Evolutionary conservation across 2,888 invertebrate genomes (phyloP).

Genomic region (Parelbella ahira): DNA sequence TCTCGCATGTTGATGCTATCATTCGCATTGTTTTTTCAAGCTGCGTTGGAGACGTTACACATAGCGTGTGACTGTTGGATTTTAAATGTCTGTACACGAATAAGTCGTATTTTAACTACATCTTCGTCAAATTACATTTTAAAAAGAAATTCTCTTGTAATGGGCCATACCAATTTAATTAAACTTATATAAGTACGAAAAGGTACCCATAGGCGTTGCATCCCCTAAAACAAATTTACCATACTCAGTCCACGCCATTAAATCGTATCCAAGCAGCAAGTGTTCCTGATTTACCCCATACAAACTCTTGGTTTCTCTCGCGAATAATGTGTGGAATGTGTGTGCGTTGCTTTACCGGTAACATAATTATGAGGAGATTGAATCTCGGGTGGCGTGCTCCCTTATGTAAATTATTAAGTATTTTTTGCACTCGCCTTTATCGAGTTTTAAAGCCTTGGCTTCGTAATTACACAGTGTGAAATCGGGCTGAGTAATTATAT

Average conservation of each 20-base stretch:
- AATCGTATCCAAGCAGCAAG: no score
- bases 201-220: no score
- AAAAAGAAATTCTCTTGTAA: no score
- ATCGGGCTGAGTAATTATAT: slow-evolving; percentile 32
- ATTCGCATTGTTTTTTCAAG: slow-evolving; percentile 43
- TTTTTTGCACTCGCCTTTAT: slow-evolving; percentile 47
- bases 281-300: no score
- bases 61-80: no score
- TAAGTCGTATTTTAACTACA: no score
- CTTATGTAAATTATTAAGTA: slow-evolving; percentile 58
- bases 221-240: no score
- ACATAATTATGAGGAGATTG: slow-evolving; percentile 66
- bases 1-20: slow-evolving; percentile 66
- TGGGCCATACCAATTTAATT: no score
- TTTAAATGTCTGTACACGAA: no score
- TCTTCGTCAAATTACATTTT: no score
- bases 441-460: slow-evolving; percentile 52
- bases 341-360: slow-evolving; percentile 42
- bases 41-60: slow-evolving; percentile 20
- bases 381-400: slow-evolving; percentile 61
- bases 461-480: slow-evolving; percentile 53
- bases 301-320: background rate
- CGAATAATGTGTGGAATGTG: slow-evolving; percentile 30
- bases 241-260: no score
- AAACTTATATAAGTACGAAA: no score